A percentile compares a stretch with the other conserved stretches of the same genome.
Conservation (phyloP, 2,888 invertebrate genomes). For the Tolmerus cingulatus region DNA sequence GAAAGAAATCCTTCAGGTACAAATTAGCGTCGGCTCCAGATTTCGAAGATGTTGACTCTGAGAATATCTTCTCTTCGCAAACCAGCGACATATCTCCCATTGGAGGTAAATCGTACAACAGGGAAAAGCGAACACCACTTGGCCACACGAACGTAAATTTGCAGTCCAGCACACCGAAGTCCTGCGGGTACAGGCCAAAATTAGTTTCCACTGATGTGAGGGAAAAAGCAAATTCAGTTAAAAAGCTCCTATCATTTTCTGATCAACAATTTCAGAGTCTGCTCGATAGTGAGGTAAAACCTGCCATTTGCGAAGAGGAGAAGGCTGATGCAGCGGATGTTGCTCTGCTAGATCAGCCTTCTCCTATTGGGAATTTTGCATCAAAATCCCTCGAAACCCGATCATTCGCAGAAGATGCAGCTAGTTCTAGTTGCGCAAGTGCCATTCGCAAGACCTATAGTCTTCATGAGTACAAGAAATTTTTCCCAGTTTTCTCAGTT, state of each 20-base stretch:
- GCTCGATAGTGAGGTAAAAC: not conserved
- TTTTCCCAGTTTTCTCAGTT: not conserved
- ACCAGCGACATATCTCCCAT: conserved; percentile 32
- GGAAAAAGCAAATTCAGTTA: conserved; percentile 40
- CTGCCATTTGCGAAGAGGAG: not conserved
- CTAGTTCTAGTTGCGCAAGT: not conserved
- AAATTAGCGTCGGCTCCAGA: conserved; percentile 46
- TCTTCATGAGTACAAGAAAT: not conserved
- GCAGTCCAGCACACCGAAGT: conserved; percentile 46
- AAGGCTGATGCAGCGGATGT: not conserved
- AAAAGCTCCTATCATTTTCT: conserved; percentile 45
- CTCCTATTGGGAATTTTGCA: not conserved
- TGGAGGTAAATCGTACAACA: not conserved
- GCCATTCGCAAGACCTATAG: not conserved
- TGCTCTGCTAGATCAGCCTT: not conserved
- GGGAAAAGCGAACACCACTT: conserved; percentile 44
- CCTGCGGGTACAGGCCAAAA: not conserved
- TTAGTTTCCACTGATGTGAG: not conserved
- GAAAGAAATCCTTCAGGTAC: conserved; percentile 39
- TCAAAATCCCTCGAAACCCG: not conserved
- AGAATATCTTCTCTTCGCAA: conserved; percentile 31
- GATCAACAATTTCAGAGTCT: conserved; percentile 42
- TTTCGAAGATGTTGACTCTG: conserved; percentile 35
- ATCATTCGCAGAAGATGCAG: not conserved
- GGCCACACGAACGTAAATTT: conserved; percentile 37